phyloP scores from a whole-genome alignment of 37 sponge, comb jelly and placozoan genomes.

The Hormiphora californensis region DNA sequence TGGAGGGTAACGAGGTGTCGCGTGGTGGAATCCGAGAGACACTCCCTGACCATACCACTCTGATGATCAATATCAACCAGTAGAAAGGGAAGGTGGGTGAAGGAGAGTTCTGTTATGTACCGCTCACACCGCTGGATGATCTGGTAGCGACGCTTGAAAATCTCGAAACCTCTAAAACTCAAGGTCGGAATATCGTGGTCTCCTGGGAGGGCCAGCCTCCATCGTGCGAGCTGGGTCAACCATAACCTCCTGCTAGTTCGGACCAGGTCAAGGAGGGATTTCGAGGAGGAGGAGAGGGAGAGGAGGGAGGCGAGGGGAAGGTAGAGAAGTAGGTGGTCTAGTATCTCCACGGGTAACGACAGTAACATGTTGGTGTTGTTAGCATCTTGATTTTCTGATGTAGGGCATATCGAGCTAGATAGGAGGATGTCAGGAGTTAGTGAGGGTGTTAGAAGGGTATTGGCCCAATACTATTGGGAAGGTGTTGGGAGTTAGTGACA shows the following conservation, averaged over 20 bases:
- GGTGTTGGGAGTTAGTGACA: no score
- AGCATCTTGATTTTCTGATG: no score
- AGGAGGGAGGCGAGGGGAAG: slow-evolving; percentile 18
- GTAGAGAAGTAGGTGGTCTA: not conserved
- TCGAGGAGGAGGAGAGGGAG: not conserved
- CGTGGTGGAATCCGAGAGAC: not conserved
- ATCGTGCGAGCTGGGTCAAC: not conserved
- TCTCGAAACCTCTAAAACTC: not conserved
- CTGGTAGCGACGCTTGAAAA: not conserved
- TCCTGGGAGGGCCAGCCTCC: not conserved
- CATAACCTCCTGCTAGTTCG: not conserved
- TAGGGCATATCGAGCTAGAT: no score
- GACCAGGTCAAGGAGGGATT: not conserved
- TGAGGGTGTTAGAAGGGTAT: no score
- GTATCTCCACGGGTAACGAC: not conserved
- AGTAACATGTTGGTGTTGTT: no score
- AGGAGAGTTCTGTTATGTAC: not conserved
- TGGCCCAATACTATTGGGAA: no score
- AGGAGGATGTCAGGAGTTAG: no score
- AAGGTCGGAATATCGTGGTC: not conserved
- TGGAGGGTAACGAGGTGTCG: not conserved
- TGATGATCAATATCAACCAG: slow-evolving; percentile 21
- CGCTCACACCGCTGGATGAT: not conserved
- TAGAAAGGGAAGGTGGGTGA: not conserved
- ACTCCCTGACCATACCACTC: not conserved